Evolutionary conservation across 2,113 vertebrate species (phyloP).

Genomic region (Hemiscyllium ocellatum): DNA sequence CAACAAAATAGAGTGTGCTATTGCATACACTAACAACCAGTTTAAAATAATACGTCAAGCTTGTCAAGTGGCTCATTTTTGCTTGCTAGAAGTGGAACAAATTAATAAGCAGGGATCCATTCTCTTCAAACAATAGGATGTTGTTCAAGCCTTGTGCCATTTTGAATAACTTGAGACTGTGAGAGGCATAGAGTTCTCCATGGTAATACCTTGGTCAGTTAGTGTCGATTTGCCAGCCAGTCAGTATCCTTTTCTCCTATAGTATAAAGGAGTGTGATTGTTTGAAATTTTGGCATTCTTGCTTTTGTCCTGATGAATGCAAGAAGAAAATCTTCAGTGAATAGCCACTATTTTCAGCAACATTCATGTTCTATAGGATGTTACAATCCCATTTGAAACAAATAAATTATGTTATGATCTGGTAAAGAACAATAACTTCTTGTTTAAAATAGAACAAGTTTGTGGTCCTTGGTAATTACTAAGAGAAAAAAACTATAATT

Average conservation of each 20-base stretch:
- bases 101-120: not conserved
- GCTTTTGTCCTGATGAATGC: not conserved
- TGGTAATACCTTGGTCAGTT: not conserved
- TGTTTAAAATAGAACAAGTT: too few relatives aligned
- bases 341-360: not conserved
- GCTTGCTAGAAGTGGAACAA: not conserved
- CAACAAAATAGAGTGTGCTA: not conserved
- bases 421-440: too few relatives aligned
- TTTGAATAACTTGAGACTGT: not conserved
- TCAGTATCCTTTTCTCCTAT: not conserved
- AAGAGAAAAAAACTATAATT: too few relatives aligned
- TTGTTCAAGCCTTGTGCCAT: not conserved
- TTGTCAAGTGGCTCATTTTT: not conserved
- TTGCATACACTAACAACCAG: not conserved
- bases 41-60: not conserved
- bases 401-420: too few relatives aligned
- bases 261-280: not conserved
- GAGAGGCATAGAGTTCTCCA: not conserved
- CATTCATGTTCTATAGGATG: not conserved
- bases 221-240: not conserved
- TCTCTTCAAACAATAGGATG: not conserved
- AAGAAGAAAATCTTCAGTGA: not conserved
- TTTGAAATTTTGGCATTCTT: not conserved
- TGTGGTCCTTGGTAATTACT: too few relatives aligned
- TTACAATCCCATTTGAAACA: too few relatives aligned